Evolutionary conservation across 2,113 vertebrate species (phyloP).

Genomic region (Gracilinanus agilis): DNA sequence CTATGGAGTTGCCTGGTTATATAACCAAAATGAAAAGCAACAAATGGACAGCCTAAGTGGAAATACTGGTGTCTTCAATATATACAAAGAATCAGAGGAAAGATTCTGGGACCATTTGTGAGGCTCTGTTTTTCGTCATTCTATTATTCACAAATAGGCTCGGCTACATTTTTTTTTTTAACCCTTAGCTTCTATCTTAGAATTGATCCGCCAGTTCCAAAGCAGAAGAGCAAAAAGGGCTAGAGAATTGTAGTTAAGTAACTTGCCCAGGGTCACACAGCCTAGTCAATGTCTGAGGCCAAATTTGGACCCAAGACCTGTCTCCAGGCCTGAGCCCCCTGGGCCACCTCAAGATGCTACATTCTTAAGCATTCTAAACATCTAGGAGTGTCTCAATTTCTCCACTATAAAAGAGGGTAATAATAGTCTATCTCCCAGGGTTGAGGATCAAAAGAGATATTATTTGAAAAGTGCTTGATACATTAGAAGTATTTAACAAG

Average conservation of each 20-base stretch:
- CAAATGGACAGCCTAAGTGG: background rate
- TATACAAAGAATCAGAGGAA: background rate
- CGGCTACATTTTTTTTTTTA: no score
- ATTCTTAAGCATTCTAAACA: background rate
- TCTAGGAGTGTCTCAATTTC: background rate
- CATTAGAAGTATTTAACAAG: background rate
- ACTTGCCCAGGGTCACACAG: no score
- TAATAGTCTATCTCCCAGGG: no score
- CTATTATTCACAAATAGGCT: background rate
- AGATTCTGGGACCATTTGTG: background rate
- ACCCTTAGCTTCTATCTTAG: no score
- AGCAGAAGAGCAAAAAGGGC: no score
- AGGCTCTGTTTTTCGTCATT: background rate
- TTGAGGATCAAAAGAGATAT: fast-evolving
- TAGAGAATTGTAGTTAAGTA: no score
- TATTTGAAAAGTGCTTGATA: fast-evolving
- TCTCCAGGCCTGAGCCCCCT: no score
- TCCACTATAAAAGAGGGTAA: background rate
- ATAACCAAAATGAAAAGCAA: background rate
- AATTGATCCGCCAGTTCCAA: no score
- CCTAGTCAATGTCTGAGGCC: no score
- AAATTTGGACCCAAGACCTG: no score
- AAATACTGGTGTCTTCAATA: background rate
- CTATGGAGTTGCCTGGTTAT: background rate
- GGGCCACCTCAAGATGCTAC: background rate